Conservation (phyloP, 2,113 vertebrate genomes). For the Vireo altiloquus region DNA sequence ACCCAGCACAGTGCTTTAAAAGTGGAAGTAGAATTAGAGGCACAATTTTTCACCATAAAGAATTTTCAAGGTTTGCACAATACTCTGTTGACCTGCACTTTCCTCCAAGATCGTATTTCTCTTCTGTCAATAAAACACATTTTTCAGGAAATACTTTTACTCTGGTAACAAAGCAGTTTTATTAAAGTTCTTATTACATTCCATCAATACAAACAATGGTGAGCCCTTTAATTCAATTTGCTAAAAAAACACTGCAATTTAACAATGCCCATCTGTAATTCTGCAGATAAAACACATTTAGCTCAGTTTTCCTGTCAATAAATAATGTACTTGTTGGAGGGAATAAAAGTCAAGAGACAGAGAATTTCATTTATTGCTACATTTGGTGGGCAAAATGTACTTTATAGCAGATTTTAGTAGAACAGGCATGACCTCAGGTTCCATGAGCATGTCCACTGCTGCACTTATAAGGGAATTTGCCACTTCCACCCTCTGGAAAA, state of each 20-base stretch:
- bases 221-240: conserved; percentile 1
- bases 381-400: neutral
- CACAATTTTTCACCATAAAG: neutral
- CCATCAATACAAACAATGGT: neutral
- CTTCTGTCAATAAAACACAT: conserved; percentile 13
- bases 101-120: neutral
- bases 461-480: neutral
- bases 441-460: neutral
- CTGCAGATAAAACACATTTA: conserved; percentile 2
- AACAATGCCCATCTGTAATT: neutral
- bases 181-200: conserved; percentile 8
- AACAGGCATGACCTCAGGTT: neutral
- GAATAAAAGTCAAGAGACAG: neutral
- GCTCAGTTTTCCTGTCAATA: conserved; percentile 8
- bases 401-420: neutral
- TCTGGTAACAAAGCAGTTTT: conserved; percentile 22
- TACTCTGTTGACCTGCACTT: conserved; percentile 11
- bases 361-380: neutral
- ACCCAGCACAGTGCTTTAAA: neutral
- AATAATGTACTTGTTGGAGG: neutral
- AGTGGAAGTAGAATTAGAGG: neutral
- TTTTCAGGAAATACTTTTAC: conserved; percentile 18
- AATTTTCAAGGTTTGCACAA: neutral
- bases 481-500: neutral
- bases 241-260: neutral